These are phyloP conservation scores for Pygocentrus nattereri DNA, from an alignment of 2,797 vertebrate genomes.

Conservation along the genomic window DNA sequence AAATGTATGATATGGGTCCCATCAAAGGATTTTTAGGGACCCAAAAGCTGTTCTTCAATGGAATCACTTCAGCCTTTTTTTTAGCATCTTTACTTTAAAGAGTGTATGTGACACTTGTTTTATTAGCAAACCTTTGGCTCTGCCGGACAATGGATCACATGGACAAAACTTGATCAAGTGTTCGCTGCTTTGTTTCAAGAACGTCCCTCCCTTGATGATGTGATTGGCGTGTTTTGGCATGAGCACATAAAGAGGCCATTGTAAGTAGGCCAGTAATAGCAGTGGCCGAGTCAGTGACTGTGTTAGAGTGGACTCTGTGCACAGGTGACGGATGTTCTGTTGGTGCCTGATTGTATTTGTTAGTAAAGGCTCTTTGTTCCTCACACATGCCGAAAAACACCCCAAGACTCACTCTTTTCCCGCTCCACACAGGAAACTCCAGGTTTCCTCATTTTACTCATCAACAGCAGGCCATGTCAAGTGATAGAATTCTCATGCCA, in stretches of 20 bases:
- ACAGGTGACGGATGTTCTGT: slow-evolving; percentile 71
- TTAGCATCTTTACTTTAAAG: neutral
- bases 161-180: slow-evolving; percentile 24
- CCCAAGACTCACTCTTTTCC: slow-evolving; percentile 61
- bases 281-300: slow-evolving; percentile 33
- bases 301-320: slow-evolving; percentile 30
- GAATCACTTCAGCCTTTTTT: too few species aligned
- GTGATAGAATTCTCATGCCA: slow-evolving; percentile 71
- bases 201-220: slow-evolving; percentile 14
- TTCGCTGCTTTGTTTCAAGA: slow-evolving; percentile 41
- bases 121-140: neutral
- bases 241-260: slow-evolving; percentile 56
- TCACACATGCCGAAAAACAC: slow-evolving; percentile 56
- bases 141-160: slow-evolving; percentile 14
- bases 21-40: neutral
- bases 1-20: too few species aligned
- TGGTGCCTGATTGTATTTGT: slow-evolving; percentile 62
- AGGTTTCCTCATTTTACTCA: slow-evolving; percentile 55
- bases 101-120: neutral
- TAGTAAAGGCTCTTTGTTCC: slow-evolving; percentile 61
- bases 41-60: neutral
- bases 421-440: slow-evolving; percentile 72
- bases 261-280: slow-evolving; percentile 61
- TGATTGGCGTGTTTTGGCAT: slow-evolving; percentile 63
- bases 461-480: slow-evolving; percentile 61